Base-by-base conservation (phyloP, 2,888 invertebrate species). In the Ctenicera cuprea region DNA sequence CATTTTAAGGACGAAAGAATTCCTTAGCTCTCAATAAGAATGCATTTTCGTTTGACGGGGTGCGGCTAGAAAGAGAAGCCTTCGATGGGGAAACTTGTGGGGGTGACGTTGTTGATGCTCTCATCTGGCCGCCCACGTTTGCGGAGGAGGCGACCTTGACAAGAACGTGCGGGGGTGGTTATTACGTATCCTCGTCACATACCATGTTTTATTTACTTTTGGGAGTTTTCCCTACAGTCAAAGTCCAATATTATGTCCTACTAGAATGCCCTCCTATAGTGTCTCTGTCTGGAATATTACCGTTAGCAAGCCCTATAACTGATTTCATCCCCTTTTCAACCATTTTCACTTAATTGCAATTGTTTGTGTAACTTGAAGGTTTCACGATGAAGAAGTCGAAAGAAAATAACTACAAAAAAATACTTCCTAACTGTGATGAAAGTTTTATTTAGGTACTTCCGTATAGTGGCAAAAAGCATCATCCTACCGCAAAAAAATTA, bases 91-190 rank as follows among this genome's bases (percentile, higher is more conserved):
- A 57, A 63, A 66, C 45, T 43, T 61, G 67, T 61, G 54, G 59
- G 57, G 71, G 67, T 72, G 50, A 41, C 59, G 57, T 63, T 71
- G 73, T 75, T 70, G 68, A 70, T 73, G 30, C 48, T 76, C 76
- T 67, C 66, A 70, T 70, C 66, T 62, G 70, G 62, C 54, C 61
- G 61, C 70, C 73, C 71, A 70, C 73, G 67, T 37, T 59, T 73
- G 71, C 73, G 76, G 52, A 43, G 76, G 76, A 63, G 62, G 69
- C 61, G 66, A 76, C 73, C 76, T 76, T 76, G 76, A 38, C 48
- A 73, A 70, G 43, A 62, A 57, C 66, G 52, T 20, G 57, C 54
- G 70, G 70, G 57, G 73, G 73, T 43, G 62, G 57, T 71, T 75
- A 65, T 73, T 69, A 69, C 48, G 41, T 22, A 68, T 75, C 48